Base-by-base conservation (phyloP, 2,113 vertebrate species). In the Lontra canadensis region DNA sequence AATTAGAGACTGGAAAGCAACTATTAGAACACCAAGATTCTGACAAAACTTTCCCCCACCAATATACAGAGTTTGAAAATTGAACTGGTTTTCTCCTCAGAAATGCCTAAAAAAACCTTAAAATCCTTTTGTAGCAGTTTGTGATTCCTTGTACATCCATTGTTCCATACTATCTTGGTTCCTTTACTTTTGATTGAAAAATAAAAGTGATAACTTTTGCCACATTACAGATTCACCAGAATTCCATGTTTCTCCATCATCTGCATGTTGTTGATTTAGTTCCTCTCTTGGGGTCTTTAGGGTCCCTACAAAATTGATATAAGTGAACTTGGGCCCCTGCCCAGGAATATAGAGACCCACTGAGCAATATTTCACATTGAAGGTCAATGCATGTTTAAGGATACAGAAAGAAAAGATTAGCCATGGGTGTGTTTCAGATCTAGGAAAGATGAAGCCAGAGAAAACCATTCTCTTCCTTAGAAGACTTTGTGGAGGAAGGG, bases 1-100 rank as follows among this genome's bases (percentile, higher is more conserved):
- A 93, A 94, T 97, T 95, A 96, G 88, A 96, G 88, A 61, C 82
- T 47, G 82, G 95, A 82, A 96, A 94, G 82, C 52, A 94, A 44
- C 67, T 83, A 82, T 91, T 93, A 96, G 85, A 79, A 80, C 71
- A 76, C 65, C 29, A 29, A 84, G 67, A 47, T 83, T 94, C 78
- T 82, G 42, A 94, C 14, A 80, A 79, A 95, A 95, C 34, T 36
- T 96, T 71, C 15, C 71, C 34, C 7, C 96, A 55, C 36, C 71
- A 39, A 42, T 52, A 85, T 21, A 90, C 17, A 73, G 29, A 13
- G 7, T 63, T 96, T 83, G 55, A 90, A 93, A 94, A 74, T 61
- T 78, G 90, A 78, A 78, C 65, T 47, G 12, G 34, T 84, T 93
- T 97, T 93, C 63, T 65, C 42, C 25, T 65, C 21, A 13, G 47